Evolutionary conservation across 1,140 invertebrate species (phyloP).

Genomic region (Drosophila nasuta): DNA sequence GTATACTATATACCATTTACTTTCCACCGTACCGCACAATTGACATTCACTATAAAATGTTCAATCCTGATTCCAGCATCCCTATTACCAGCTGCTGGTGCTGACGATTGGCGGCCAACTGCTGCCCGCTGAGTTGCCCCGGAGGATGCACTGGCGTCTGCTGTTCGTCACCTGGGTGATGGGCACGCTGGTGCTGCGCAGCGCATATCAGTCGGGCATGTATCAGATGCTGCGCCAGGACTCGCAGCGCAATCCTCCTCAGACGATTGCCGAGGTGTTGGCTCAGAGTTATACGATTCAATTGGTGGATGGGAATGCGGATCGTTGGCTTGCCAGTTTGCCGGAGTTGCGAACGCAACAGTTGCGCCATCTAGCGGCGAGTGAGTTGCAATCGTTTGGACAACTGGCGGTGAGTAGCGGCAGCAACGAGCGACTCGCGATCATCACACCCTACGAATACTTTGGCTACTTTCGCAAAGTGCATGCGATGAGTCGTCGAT

Average conservation of each 20-base stretch:
- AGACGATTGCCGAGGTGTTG: slow-evolving; percentile 71
- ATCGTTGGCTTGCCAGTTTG: slow-evolving; percentile 59
- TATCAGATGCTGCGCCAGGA: slow-evolving; percentile 73
- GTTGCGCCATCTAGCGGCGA: slow-evolving; percentile 49
- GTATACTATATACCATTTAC: no score
- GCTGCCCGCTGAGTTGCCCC: slow-evolving; percentile 34
- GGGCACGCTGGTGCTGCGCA: slow-evolving; percentile 52
- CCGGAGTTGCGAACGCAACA: slow-evolving; percentile 53
- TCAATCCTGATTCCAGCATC: slow-evolving; percentile 12
- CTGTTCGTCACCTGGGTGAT: slow-evolving; percentile 64
- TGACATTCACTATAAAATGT: no score
- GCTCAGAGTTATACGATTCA: slow-evolving; percentile 57
- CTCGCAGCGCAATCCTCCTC: slow-evolving; percentile 66
- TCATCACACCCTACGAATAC: slow-evolving; percentile 74
- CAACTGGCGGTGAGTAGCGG: slow-evolving; percentile 54
- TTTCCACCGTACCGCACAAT: no score
- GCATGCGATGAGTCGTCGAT: slow-evolving; percentile 55
- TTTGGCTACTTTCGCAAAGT: slow-evolving; percentile 76
- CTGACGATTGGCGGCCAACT: slow-evolving; percentile 66
- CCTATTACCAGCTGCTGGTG: slow-evolving; percentile 64
- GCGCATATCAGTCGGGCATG: slow-evolving; percentile 77
- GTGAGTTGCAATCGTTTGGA: slow-evolving; percentile 63
- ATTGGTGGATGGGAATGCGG: slow-evolving; percentile 57
- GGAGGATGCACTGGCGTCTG: slow-evolving; percentile 25
- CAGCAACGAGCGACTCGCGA: slow-evolving; percentile 45